phyloP scores from a whole-genome alignment of 2,113 vertebrate genomes.

The Pelvicachromis taeniatus region DNA sequence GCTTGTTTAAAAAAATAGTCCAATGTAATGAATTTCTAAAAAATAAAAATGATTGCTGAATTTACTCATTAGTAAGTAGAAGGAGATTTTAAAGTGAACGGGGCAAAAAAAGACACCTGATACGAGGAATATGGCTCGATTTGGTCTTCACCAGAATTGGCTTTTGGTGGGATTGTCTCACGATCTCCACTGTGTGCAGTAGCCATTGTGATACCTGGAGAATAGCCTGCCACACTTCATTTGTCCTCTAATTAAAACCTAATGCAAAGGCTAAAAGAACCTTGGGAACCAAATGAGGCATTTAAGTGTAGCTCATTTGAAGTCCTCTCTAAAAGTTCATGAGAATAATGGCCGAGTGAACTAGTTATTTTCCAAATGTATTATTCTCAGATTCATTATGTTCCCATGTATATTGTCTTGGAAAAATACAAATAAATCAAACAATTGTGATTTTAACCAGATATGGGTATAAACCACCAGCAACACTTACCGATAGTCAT shows the following conservation, averaged over 20 bases:
- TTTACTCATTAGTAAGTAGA: background rate
- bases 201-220: background rate
- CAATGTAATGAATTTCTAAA: background rate
- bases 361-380: background rate
- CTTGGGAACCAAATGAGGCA: background rate
- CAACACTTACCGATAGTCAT: background rate
- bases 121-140: background rate
- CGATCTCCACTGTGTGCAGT: background rate
- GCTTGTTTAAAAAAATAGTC: background rate
- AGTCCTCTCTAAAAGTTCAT: background rate
- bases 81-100: background rate
- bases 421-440: background rate
- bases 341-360: background rate
- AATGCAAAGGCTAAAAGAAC: slow-evolving; percentile 12
- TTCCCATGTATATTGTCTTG: background rate
- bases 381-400: background rate
- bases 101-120: background rate
- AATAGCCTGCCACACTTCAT: slow-evolving; percentile 1
- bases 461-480: background rate
- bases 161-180: background rate
- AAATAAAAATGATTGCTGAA: background rate
- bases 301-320: background rate
- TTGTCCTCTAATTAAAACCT: slow-evolving; percentile 22
- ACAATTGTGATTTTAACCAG: background rate
- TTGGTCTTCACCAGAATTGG: background rate